Evolutionary conservation across 2,113 vertebrate genomes (phyloP), one percentile per base, ranked within the genome.

Genomic region (Paramormyrops kingsleyae): DNA sequence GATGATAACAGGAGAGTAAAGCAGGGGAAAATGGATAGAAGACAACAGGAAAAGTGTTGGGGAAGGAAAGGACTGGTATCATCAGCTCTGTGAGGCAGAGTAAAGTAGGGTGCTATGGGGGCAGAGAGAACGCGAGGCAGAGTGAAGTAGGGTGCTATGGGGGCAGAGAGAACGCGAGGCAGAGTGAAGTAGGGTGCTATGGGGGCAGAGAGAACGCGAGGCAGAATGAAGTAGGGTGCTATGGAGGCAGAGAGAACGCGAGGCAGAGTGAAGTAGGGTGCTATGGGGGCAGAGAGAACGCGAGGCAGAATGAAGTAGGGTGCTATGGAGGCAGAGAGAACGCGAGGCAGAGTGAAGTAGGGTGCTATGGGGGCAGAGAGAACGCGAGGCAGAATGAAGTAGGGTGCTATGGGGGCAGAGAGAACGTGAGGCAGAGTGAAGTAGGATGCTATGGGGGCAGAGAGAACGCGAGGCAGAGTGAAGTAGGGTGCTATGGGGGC

Each of bases 1-100:
- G 21, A 42, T 47, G 53, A 89, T 35, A 85, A 21, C 50, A 31
- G 85, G 91, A 90, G 7, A 31, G 85, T 19, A 87, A 87, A 56
- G 27, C 13, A 15, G n/a, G 77, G 31, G 19, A 59, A 89, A 83
- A 49, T 44, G 83, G 83, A 15, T 13, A 24, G 70, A 80, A 83
- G 47, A 53, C 56, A 88, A 70, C 31, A 88, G 35, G 87, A 46
- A 70, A 70, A 83, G 27, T 27, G 10, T 2, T 44, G 12, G 31
- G 62, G 66, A 70, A 53, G 47, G 62, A 74, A 70, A 35, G 12
- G 93, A 88, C 39, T 50, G 91, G 85, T 77, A 15, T 10, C n/a
- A 1, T 19, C 70, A 77, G 70, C 31, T 39, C 70, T 39, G 27
- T 19, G 5, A 27, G 88, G 19, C 19, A 56, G 1, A 56, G 17